These are phyloP conservation scores for Choristoneura rosaceana DNA, from an alignment of 2,888 invertebrate species.

Conservation along the genomic window DNA sequence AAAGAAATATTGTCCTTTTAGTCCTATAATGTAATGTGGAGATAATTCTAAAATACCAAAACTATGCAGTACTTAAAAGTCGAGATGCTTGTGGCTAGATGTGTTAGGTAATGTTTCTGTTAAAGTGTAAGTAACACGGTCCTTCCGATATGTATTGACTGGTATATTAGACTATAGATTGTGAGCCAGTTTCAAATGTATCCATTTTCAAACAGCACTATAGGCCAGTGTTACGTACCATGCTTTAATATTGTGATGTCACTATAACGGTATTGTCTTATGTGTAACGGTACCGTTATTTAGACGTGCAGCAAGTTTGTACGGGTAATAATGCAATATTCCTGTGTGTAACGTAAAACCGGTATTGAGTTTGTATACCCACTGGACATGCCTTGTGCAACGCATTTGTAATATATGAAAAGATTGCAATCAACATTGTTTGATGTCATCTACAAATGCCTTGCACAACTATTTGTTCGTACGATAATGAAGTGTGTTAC, in stretches of 20 bases:
- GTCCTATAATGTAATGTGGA: constrained; percentile 55
- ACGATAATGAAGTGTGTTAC: neutral
- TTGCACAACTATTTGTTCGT: neutral
- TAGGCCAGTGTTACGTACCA: constrained; percentile 15
- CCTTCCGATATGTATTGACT: constrained; percentile 54
- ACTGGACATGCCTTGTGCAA: neutral
- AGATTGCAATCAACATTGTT: neutral
- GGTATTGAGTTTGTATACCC: neutral
- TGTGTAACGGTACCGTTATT: neutral
- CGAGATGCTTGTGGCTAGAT: constrained; percentile 49
- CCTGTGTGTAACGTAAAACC: constrained; percentile 1
- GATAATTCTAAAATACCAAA: constrained; percentile 49
- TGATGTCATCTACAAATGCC: neutral
- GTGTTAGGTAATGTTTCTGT: constrained; percentile 62
- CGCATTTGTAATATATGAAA: neutral
- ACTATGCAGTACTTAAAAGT: constrained; percentile 59
- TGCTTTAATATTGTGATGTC: neutral
- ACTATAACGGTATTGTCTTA: neutral
- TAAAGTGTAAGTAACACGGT: constrained; percentile 67
- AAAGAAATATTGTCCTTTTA: constrained; percentile 74
- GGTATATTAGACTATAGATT: constrained; percentile 16
- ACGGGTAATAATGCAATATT: neutral
- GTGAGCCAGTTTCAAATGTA: constrained; percentile 25
- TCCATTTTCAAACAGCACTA: constrained; percentile 24
- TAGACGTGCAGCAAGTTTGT: neutral